Conservation (phyloP, 2,888 invertebrate genomes). For the Syrista parreyssii region DNA sequence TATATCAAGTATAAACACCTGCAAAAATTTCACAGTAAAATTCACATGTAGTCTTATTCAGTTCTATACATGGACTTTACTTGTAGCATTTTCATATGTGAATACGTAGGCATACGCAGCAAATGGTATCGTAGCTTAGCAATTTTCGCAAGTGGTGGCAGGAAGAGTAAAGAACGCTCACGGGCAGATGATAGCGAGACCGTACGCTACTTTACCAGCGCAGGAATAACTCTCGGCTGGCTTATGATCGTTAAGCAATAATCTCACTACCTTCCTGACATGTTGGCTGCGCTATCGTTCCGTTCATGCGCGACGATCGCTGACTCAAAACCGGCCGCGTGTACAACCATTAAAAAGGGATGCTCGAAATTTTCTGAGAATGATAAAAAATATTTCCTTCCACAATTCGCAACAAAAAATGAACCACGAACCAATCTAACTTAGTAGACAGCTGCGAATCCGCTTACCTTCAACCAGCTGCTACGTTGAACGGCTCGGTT, state of each 20-base stretch:
- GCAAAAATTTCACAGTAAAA: neutral
- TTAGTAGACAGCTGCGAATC: neutral
- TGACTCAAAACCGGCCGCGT: neutral
- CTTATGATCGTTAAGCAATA: conserved; percentile 4
- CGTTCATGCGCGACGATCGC: neutral
- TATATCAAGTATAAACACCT: too few species aligned
- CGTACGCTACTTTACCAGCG: conserved; percentile 1
- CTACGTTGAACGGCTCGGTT: neutral
- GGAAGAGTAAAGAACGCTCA: neutral
- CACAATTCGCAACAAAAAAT: neutral
- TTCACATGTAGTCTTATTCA: neutral
- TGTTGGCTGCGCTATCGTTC: neutral
- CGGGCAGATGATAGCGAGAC: neutral
- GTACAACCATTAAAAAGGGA: neutral
- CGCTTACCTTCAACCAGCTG: neutral
- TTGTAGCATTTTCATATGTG: neutral
- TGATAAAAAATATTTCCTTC: neutral
- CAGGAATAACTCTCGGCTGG: conserved; percentile 1
- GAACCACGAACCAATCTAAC: neutral
- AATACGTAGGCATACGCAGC: neutral
- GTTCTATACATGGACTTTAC: neutral
- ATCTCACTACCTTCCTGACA: conserved; percentile 1
- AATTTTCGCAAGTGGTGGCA: neutral
- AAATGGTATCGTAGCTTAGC: neutral
- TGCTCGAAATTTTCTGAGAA: neutral